phyloP scores from a whole-genome alignment of 2,113 vertebrate species.

The Argyrosomus japonicus region DNA sequence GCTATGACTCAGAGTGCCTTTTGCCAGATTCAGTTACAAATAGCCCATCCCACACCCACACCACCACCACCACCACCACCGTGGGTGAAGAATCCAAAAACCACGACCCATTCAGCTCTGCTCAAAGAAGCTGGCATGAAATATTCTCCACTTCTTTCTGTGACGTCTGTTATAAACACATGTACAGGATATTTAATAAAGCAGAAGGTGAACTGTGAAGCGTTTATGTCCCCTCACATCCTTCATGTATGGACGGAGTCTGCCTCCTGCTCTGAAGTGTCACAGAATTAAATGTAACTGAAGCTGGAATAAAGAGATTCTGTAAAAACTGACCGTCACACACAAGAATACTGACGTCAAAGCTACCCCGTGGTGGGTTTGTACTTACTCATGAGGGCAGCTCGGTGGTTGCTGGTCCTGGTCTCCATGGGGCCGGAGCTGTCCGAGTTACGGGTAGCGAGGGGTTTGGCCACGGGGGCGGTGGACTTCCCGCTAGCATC shows the following conservation, averaged over 20 bases:
- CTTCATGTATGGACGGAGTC: background rate
- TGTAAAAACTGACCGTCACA: background rate
- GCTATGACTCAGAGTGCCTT: slow-evolving; percentile 29
- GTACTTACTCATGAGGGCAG: slow-evolving; percentile 90
- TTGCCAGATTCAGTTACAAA: slow-evolving; percentile 28
- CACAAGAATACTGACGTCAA: background rate
- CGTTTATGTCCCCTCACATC: background rate
- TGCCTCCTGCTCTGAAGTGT: slow-evolving; percentile 19
- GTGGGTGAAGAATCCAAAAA: slow-evolving; percentile 23
- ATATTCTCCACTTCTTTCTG: background rate
- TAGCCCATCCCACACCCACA: slow-evolving; percentile 31
- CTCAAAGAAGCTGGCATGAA: slow-evolving; percentile 22
- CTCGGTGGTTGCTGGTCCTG: slow-evolving; percentile 91
- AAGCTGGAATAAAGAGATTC: background rate
- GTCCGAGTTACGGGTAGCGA: slow-evolving; percentile 96
- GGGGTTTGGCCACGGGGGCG: slow-evolving; percentile 94
- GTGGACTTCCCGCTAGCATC: slow-evolving; percentile 93
- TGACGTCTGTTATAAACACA: background rate
- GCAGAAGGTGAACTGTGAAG: background rate
- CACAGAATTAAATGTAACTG: background rate
- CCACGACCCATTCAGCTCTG: slow-evolving; percentile 11
- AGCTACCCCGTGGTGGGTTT: background rate
- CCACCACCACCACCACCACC: slow-evolving; percentile 7
- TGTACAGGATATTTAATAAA: background rate
- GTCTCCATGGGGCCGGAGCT: slow-evolving; percentile 90